Percentiles rank a stretch among this genome's conserved stretches.
phyloP scores from a whole-genome alignment of 2,797 vertebrate species.

The Sylvilagus floridanus region DNA sequence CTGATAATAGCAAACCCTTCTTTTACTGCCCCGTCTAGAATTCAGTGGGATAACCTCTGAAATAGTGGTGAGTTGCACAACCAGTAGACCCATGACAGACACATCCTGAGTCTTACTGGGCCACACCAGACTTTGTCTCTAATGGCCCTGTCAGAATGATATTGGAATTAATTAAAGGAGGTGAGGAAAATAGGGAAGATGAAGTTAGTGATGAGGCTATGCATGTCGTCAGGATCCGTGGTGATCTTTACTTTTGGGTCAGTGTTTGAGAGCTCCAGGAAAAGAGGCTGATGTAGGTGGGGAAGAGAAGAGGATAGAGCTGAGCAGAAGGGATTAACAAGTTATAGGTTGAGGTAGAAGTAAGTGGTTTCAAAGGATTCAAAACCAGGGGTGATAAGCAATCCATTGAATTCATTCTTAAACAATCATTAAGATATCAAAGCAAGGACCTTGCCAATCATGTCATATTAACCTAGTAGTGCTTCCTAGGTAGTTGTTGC shows the following conservation, averaged over 20 bases:
- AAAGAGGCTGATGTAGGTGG: background rate
- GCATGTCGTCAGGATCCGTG: background rate
- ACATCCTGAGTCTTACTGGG: background rate
- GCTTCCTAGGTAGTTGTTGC: background rate
- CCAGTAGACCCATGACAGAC: background rate
- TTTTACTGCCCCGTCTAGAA: background rate
- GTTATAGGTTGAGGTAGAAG: conserved; percentile 1
- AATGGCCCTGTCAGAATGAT: background rate
- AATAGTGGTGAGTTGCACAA: background rate
- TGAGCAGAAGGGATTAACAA: background rate
- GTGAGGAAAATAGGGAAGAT: background rate
- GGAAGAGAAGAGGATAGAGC: background rate
- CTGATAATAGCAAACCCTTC: background rate
- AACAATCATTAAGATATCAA: background rate
- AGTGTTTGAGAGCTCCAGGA: background rate
- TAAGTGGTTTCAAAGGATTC: background rate
- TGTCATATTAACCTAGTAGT: background rate
- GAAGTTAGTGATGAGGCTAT: background rate
- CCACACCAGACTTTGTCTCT: background rate
- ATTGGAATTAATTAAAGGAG: background rate
- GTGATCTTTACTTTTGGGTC: background rate
- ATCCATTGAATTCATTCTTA: conserved; percentile 55
- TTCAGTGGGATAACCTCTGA: background rate
- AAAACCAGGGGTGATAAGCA: background rate
- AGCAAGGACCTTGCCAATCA: background rate